A percentile compares a stretch with the other conserved stretches of the same genome.
Conservation (phyloP, 2,797 vertebrate genomes). For the Phrynocephalus forsythii region DNA sequence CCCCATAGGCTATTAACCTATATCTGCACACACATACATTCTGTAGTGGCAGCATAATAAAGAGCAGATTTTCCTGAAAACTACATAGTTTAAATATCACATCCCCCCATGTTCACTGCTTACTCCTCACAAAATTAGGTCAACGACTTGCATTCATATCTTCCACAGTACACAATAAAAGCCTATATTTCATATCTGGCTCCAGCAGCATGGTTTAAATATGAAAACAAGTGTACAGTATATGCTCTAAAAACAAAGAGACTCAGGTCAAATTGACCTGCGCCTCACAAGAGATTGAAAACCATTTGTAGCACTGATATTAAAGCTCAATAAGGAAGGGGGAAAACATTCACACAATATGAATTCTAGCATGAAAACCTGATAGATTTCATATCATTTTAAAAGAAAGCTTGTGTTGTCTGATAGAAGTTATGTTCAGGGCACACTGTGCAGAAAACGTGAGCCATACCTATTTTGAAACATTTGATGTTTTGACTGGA, state of each 20-base stretch:
- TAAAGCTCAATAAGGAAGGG: not conserved
- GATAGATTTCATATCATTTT: not conserved
- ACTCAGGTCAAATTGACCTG: not conserved
- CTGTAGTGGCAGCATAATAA: not conserved
- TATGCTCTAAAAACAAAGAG: not conserved
- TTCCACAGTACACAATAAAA: not conserved
- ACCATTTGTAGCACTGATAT: not conserved
- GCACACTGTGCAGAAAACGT: not conserved
- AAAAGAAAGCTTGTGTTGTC: not conserved
- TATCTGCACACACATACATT: not conserved
- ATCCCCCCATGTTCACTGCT: not conserved
- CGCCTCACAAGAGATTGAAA: not conserved
- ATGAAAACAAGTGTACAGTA: not conserved
- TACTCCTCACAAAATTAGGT: not conserved
- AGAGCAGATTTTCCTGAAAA: not conserved
- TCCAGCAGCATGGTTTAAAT: not conserved
- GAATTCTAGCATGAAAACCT: not conserved
- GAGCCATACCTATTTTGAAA: not conserved
- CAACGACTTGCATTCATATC: not conserved
- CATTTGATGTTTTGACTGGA: not conserved
- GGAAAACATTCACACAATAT: not conserved
- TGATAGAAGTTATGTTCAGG: not conserved
- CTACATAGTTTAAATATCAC: not conserved
- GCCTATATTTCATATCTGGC: not conserved
- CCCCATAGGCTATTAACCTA: not conserved